phyloP scores from a whole-genome alignment of 2,797 vertebrate species.

The Lycodopsis pacificus region DNA sequence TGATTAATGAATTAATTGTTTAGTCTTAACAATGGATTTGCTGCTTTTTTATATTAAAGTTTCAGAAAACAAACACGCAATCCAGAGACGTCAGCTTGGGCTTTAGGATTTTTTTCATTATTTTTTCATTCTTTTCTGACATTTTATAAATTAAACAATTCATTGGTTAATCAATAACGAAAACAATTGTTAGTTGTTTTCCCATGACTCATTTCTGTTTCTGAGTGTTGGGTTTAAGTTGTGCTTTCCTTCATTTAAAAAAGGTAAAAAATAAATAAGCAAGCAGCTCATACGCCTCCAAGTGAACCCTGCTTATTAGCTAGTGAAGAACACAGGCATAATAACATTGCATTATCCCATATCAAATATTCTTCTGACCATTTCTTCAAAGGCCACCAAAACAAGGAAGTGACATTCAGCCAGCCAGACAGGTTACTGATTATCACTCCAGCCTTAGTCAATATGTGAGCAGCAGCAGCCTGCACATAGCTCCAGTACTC shows the following conservation, averaged over 20 bases:
- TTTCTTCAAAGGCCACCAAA: background rate
- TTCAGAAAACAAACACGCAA: too few relatives aligned
- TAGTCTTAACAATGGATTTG: background rate
- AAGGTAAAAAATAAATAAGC: background rate
- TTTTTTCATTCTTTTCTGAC: background rate
- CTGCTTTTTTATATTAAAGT: too few relatives aligned
- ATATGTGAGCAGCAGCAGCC: slow-evolving; percentile 54
- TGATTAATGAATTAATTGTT: background rate
- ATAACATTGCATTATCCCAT: background rate
- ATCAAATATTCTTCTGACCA: background rate
- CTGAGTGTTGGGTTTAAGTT: background rate
- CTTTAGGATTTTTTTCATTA: background rate
- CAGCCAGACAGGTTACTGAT: background rate
- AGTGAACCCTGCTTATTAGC: background rate
- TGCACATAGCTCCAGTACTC: background rate
- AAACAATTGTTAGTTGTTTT: background rate
- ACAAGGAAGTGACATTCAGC: background rate
- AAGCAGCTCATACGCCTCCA: background rate
- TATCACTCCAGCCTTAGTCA: slow-evolving; percentile 42
- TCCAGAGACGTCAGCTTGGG: too few relatives aligned
- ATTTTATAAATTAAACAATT: background rate
- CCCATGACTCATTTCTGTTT: background rate
- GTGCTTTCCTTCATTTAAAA: background rate
- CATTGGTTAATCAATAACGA: background rate
- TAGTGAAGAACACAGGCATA: background rate